phyloP scores from a whole-genome alignment of 2,888 invertebrate genomes.

The Drosophila pseudotakahashii region DNA sequence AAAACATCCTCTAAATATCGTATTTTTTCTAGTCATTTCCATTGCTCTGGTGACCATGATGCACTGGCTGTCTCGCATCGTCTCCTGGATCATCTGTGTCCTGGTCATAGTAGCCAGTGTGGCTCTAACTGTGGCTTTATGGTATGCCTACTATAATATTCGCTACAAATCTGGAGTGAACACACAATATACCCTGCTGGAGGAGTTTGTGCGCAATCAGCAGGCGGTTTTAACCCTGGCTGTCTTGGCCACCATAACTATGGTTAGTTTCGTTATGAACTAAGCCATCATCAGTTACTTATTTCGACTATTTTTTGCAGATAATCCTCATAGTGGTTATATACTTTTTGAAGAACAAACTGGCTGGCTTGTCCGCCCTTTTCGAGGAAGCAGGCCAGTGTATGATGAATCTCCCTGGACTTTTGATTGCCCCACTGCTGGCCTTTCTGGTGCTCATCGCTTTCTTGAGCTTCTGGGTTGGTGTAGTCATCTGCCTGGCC shows the following conservation, averaged over 20 bases:
- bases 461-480: conserved; percentile 94
- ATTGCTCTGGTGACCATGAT: conserved; percentile 92
- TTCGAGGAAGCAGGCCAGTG: conserved; percentile 96
- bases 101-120: conserved; percentile 91
- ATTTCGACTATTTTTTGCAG: conserved; percentile 84
- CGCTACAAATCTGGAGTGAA: conserved; percentile 84
- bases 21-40: conserved; percentile 89
- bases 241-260: conserved; percentile 93
- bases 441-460: conserved; percentile 91
- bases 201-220: conserved; percentile 94
- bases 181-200: conserved; percentile 85
- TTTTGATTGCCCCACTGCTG: conserved; percentile 93
- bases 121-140: conserved; percentile 91
- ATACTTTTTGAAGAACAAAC: conserved; percentile 91
- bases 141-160: conserved; percentile 95
- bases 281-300: not conserved
- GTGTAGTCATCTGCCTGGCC: conserved; percentile 91
- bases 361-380: conserved; percentile 92
- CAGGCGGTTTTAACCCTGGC: conserved; percentile 93
- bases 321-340: conserved; percentile 90
- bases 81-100: conserved; percentile 95
- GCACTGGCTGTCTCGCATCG: conserved; percentile 92
- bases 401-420: conserved; percentile 91
- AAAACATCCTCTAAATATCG: too few relatives aligned
- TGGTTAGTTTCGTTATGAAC: conserved; percentile 85